A percentile compares a stretch with the other conserved stretches of the same genome.
These are phyloP conservation scores for Drosophila fungiperda DNA, from an alignment of 2,888 invertebrate species.

Conservation along the genomic window DNA sequence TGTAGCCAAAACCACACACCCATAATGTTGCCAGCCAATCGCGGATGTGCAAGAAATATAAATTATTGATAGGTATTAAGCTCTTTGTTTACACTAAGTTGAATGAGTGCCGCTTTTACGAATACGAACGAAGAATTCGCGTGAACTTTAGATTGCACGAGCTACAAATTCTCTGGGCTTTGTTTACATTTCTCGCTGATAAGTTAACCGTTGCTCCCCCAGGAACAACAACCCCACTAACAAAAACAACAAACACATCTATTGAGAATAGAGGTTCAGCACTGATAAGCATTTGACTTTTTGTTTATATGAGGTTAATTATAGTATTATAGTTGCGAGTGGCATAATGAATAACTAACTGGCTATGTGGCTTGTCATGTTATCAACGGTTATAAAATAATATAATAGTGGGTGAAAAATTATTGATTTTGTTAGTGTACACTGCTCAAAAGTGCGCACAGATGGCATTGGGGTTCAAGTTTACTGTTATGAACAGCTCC, in stretches of 20 bases:
- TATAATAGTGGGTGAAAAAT: slow-evolving; percentile 7
- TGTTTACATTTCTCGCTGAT: slow-evolving; percentile 40
- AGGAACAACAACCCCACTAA: neutral
- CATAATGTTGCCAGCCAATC: slow-evolving; percentile 15
- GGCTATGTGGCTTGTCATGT: slow-evolving; percentile 7
- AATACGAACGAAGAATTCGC: neutral
- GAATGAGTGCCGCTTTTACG: slow-evolving; percentile 15
- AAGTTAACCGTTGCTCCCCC: slow-evolving; percentile 9
- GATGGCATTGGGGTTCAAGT: slow-evolving; percentile 23
- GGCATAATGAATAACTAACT: slow-evolving; percentile 7
- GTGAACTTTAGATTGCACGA: slow-evolving; percentile 34
- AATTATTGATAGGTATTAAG: slow-evolving; percentile 25
- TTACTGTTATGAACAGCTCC: neutral
- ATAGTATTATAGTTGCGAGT: slow-evolving; percentile 11
- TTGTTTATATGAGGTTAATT: slow-evolving; percentile 20
- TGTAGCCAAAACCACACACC: neutral
- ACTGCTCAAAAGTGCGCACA: neutral
- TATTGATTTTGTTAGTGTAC: slow-evolving; percentile 14
- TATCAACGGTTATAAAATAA: slow-evolving; percentile 21
- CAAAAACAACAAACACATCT: neutral
- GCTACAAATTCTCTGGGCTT: slow-evolving; percentile 17
- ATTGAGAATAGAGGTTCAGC: slow-evolving; percentile 13
- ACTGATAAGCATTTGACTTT: slow-evolving; percentile 21
- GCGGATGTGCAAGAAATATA: slow-evolving; percentile 22
- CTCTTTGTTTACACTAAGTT: slow-evolving; percentile 18